A percentile compares a stretch with the other conserved stretches of the same genome.
Evolutionary conservation across 2,113 vertebrate species (phyloP).

Genomic region (Sebastes fasciatus): DNA sequence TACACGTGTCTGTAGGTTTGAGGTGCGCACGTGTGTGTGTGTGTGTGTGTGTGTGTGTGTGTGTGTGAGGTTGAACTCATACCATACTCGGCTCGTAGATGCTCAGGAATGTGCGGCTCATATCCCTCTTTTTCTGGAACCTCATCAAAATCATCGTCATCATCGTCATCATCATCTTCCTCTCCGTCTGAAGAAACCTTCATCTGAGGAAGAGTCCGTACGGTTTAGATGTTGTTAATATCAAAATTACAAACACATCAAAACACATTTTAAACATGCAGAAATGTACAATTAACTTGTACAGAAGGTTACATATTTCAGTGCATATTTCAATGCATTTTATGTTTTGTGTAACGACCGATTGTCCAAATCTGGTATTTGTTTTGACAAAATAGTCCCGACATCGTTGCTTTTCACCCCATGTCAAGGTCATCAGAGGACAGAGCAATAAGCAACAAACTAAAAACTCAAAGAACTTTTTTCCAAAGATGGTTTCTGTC

Average conservation of each 20-base stretch:
- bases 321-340: neutral
- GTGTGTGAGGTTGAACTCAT: slow-evolving; percentile 82
- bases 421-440: too few species aligned
- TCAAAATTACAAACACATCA: neutral
- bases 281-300: neutral
- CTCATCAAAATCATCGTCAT: slow-evolving; percentile 92
- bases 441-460: too few species aligned
- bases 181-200: slow-evolving; percentile 57
- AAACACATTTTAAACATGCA: neutral
- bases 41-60: slow-evolving; percentile 55
- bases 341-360: too few species aligned
- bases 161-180: slow-evolving; percentile 73
- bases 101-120: slow-evolving; percentile 90
- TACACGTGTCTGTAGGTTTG: slow-evolving; percentile 70
- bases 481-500: too few species aligned
- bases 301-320: neutral
- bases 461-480: too few species aligned
- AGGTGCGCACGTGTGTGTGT: slow-evolving; percentile 65
- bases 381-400: too few species aligned
- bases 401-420: too few species aligned
- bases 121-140: slow-evolving; percentile 98
- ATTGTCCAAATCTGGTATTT: too few species aligned
- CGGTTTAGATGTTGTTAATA: neutral
- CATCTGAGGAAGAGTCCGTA: neutral
- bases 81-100: slow-evolving; percentile 91